A percentile compares a stretch with the other conserved stretches of the same genome.
These are phyloP conservation scores for Spongilla lacustris DNA, from an alignment of 37 sponge, comb jelly and placozoan genomes.

Conservation along the genomic window DNA sequence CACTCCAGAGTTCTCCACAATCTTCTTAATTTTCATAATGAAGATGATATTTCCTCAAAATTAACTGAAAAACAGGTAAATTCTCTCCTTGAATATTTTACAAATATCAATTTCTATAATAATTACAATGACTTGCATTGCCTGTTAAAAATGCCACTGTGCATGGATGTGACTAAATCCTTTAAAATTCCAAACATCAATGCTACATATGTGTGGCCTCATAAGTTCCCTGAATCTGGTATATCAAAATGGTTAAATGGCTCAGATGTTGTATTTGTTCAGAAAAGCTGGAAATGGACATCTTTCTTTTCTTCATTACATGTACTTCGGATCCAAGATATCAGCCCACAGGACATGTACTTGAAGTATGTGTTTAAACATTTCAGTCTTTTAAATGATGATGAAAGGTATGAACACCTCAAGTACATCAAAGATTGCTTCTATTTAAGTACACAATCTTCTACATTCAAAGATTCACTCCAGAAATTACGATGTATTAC, in stretches of 20 bases:
- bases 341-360: constrained; percentile 28
- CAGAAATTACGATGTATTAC: constrained; percentile 19
- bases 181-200: constrained; percentile 7
- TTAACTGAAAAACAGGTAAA: neutral
- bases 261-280: constrained; percentile 33
- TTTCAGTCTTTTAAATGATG: constrained; percentile 25
- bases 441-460: neutral
- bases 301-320: neutral
- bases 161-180: constrained; percentile 31
- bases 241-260: constrained; percentile 28
- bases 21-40: constrained; percentile 7
- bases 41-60: neutral
- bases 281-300: constrained; percentile 30
- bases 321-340: neutral
- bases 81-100: constrained; percentile 30
- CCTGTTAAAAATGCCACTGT: constrained; percentile 46
- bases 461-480: neutral
- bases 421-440: constrained; percentile 43
- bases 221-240: neutral
- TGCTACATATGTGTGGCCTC: constrained; percentile 42
- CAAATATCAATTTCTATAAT: constrained; percentile 5
- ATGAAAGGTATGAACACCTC: constrained; percentile 37
- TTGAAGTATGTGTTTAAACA: constrained; percentile 34
- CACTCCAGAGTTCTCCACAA: constrained; percentile 6
- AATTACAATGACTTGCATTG: neutral